These are phyloP conservation scores for Selenia dentaria DNA, from an alignment of 2,888 invertebrate species.

Conservation along the genomic window DNA sequence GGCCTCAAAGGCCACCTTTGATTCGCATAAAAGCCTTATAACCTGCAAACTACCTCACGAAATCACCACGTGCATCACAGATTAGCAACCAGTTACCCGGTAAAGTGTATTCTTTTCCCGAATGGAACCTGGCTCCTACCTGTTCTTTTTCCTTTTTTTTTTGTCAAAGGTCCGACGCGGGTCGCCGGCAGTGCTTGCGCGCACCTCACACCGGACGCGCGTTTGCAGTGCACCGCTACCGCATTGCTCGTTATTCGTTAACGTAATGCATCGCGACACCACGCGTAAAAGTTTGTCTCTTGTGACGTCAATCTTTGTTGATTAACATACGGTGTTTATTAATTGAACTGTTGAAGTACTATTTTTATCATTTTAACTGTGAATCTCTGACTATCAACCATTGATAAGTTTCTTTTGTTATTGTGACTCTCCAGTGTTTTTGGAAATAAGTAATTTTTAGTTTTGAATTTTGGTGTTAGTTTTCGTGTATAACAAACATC, in stretches of 20 bases:
- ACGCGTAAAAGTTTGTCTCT: conserved; percentile 15
- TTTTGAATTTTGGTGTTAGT: too few relatives aligned
- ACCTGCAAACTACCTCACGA: conserved; percentile 13
- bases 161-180: conserved; percentile 68
- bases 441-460: too few relatives aligned
- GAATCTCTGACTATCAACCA: neutral
- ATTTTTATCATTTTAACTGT: neutral
- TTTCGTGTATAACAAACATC: neutral
- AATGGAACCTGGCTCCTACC: conserved; percentile 42
- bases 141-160: conserved; percentile 55
- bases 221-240: conserved; percentile 36
- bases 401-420: neutral
- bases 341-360: neutral
- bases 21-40: conserved; percentile 8
- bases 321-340: neutral
- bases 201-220: conserved; percentile 63
- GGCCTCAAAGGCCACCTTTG: neutral
- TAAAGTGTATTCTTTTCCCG: conserved; percentile 22
- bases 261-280: conserved; percentile 12
- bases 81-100: conserved; percentile 8
- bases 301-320: conserved; percentile 8
- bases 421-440: conserved; percentile 4
- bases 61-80: conserved; percentile 23
- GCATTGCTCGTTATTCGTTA: neutral
- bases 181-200: conserved; percentile 69